Percentiles rank a stretch among this genome's conserved stretches.
Conservation (phyloP, 2,888 invertebrate genomes). For the Acronicta alni region DNA sequence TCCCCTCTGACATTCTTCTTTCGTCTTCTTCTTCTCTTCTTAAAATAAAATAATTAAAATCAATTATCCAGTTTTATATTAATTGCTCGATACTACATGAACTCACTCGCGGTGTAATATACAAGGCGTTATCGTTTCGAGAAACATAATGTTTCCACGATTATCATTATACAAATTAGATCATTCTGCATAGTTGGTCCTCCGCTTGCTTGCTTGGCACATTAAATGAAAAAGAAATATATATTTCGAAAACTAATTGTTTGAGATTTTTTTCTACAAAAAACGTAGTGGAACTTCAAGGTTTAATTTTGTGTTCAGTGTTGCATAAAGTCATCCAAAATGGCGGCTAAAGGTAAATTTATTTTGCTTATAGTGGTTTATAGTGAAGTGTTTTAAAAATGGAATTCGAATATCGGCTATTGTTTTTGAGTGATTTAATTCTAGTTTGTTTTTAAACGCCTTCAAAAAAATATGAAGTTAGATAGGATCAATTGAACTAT, state of each 20-base stretch:
- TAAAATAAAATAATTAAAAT: neutral
- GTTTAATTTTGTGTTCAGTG: slow-evolving; percentile 35
- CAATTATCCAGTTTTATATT: neutral
- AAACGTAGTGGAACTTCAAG: neutral
- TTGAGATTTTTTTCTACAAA: neutral
- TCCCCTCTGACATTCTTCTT: too few species aligned
- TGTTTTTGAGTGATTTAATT: neutral
- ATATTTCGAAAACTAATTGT: neutral
- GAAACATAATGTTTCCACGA: slow-evolving; percentile 60
- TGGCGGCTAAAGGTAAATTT: slow-evolving; percentile 40
- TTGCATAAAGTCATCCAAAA: slow-evolving; percentile 30
- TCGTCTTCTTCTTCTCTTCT: too few species aligned
- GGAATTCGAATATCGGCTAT: neutral
- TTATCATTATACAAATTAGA: slow-evolving; percentile 69
- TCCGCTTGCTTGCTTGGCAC: slow-evolving; percentile 1
- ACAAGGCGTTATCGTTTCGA: slow-evolving; percentile 56
- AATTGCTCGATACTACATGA: slow-evolving; percentile 57
- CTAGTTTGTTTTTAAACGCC: too few species aligned
- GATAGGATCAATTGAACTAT: too few species aligned
- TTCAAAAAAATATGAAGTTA: too few species aligned
- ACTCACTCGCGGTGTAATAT: slow-evolving; percentile 47
- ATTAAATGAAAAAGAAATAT: neutral
- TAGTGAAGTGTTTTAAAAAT: neutral
- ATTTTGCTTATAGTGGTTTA: slow-evolving; percentile 1
- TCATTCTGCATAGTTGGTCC: slow-evolving; percentile 49